A percentile compares a stretch with the other conserved stretches of the same genome.
phyloP scores from a whole-genome alignment of 92 coral and sea anemone genomes.

The Meandrina meandrites region DNA sequence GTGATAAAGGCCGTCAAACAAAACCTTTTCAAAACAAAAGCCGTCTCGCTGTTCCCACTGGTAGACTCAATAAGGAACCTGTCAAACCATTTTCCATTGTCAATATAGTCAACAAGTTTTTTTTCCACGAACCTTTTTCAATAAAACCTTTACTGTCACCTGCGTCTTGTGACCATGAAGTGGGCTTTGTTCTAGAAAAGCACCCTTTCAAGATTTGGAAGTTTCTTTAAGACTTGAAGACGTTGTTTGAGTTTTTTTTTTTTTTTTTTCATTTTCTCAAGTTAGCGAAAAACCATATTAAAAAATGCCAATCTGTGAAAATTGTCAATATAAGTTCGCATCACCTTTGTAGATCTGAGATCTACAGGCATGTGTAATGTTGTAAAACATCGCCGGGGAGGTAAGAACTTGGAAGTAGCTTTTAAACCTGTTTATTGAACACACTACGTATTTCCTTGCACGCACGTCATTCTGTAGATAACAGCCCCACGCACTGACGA shows the following conservation, averaged over 20 bases:
- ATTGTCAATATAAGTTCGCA: background rate
- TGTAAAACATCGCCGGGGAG: background rate
- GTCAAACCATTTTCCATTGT: background rate
- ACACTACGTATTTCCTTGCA: too few species aligned
- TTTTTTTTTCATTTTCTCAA: background rate
- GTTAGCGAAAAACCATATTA: background rate
- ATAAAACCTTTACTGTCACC: slow-evolving; percentile 8
- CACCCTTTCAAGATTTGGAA: background rate
- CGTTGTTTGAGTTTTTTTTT: background rate
- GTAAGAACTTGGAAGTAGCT: background rate
- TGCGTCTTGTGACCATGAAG: background rate
- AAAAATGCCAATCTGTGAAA: background rate
- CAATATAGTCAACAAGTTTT: background rate
- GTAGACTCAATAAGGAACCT: slow-evolving; percentile 10
- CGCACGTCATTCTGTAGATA: background rate
- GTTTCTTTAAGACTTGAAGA: background rate
- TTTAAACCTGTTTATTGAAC: background rate
- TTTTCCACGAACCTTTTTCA: slow-evolving; percentile 3
- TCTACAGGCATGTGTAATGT: background rate
- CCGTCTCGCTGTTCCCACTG: background rate
- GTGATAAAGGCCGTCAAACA: background rate
- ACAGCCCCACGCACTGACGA: background rate
- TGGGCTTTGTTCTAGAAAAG: background rate
- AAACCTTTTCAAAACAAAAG: background rate
- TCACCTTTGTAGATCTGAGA: too few species aligned